These are phyloP conservation scores for Ecliptopera silaceata DNA, from an alignment of 2,888 invertebrate species.

Conservation along the genomic window DNA sequence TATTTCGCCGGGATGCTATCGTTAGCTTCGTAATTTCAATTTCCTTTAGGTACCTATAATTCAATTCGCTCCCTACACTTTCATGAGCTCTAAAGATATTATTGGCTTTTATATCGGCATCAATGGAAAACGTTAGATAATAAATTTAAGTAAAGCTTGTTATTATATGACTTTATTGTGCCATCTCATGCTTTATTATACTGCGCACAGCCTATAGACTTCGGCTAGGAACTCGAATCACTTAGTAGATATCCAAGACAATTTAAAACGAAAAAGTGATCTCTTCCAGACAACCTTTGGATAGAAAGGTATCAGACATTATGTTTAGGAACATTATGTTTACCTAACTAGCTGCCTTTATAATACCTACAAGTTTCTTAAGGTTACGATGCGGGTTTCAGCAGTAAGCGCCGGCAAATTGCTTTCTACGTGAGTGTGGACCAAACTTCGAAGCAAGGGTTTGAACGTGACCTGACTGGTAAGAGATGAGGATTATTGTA, in stretches of 20 bases:
- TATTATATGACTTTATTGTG: not conserved
- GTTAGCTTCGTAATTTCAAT: conserved; percentile 21
- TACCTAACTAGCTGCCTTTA: not conserved
- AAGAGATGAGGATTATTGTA: conserved; percentile 32
- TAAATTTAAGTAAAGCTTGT: conserved; percentile 9
- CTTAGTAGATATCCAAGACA: too few relatives aligned
- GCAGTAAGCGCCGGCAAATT: not conserved
- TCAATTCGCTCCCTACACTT: conserved; percentile 24
- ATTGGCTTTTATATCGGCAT: conserved; percentile 24
- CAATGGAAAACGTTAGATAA: conserved; percentile 19
- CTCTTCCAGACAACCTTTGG: too few relatives aligned
- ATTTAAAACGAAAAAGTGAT: too few relatives aligned
- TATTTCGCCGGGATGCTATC: conserved; percentile 12
- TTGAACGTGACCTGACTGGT: conserved; percentile 38
- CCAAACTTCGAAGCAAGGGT: conserved; percentile 42
- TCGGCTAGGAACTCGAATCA: too few relatives aligned
- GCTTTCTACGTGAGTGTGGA: not conserved
- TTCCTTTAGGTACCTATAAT: conserved; percentile 12
- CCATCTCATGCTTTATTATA: not conserved
- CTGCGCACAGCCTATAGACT: not conserved
- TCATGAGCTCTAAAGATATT: conserved; percentile 20
- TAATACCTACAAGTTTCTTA: not conserved
- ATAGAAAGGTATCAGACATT: too few relatives aligned
- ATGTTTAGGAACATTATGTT: too few relatives aligned
- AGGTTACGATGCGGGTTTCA: not conserved